Conservation (phyloP, 1,140 invertebrate genomes). For the Leptinotarsa undecemlineata region DNA sequence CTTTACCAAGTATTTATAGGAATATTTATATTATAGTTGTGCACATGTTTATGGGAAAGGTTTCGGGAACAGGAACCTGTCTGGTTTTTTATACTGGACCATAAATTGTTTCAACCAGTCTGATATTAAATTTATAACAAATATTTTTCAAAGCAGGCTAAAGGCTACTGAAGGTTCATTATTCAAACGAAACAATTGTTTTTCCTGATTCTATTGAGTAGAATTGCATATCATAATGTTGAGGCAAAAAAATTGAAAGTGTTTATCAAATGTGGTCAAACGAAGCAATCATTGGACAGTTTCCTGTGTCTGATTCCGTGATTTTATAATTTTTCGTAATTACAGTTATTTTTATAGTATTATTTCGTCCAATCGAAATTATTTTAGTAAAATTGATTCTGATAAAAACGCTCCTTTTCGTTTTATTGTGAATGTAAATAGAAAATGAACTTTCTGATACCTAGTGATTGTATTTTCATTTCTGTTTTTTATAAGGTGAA, state of each 20-base stretch:
- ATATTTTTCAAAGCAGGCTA: no score
- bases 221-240: no score
- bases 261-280: not conserved
- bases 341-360: not conserved
- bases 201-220: no score
- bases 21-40: conserved; percentile 28
- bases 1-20: conserved; percentile 29
- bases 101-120: no score
- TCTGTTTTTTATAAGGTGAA: not conserved
- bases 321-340: not conserved
- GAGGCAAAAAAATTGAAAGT: not conserved
- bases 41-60: conserved; percentile 21
- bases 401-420: not conserved
- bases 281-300: not conserved
- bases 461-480: conserved; percentile 13
- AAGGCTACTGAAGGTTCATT: no score
- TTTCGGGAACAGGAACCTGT: not conserved
- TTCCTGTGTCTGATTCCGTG: not conserved
- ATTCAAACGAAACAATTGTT: no score
- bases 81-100: not conserved
- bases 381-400: not conserved
- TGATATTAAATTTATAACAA: no score
- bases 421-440: conserved; percentile 31
- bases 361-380: not conserved
- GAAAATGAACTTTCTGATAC: conserved; percentile 11